phyloP scores from a whole-genome alignment of 2,113 vertebrate genomes.

The Halcyon senegalensis region DNA sequence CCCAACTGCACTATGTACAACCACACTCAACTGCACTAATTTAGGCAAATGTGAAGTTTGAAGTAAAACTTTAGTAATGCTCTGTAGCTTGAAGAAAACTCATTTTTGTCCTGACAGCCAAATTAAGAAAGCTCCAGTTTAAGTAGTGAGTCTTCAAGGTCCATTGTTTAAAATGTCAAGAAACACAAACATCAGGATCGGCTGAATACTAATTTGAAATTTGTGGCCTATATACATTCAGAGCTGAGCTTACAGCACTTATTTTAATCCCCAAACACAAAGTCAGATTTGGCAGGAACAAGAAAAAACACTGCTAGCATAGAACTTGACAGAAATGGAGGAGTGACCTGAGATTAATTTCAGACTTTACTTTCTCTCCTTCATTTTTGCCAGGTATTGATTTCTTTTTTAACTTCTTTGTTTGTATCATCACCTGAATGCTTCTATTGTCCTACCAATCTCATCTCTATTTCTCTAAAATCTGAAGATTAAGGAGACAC shows the following conservation, averaged over 20 bases:
- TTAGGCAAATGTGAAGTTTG: not conserved
- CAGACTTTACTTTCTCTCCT: not conserved
- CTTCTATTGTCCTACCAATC: not conserved
- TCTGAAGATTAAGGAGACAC: not conserved
- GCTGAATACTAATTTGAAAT: not conserved
- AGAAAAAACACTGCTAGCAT: not conserved
- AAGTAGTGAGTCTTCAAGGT: not conserved
- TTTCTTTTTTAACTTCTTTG: not conserved
- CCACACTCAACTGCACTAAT: rapidly evolving
- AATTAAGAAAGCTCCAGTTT: not conserved
- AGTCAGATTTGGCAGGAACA: not conserved
- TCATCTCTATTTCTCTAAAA: not conserved
- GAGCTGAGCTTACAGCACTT: not conserved
- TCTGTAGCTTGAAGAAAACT: not conserved
- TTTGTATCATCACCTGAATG: not conserved
- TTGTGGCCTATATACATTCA: not conserved
- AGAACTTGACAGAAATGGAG: not conserved
- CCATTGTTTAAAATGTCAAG: not conserved
- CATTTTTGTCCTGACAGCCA: not conserved
- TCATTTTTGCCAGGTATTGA: not conserved
- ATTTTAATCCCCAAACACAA: not conserved
- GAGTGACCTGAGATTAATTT: not conserved
- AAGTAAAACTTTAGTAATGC: not conserved
- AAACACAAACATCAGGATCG: not conserved
- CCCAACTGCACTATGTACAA: not conserved